phyloP scores from a whole-genome alignment of 2,113 vertebrate species.

The Puntigrus tetrazona region DNA sequence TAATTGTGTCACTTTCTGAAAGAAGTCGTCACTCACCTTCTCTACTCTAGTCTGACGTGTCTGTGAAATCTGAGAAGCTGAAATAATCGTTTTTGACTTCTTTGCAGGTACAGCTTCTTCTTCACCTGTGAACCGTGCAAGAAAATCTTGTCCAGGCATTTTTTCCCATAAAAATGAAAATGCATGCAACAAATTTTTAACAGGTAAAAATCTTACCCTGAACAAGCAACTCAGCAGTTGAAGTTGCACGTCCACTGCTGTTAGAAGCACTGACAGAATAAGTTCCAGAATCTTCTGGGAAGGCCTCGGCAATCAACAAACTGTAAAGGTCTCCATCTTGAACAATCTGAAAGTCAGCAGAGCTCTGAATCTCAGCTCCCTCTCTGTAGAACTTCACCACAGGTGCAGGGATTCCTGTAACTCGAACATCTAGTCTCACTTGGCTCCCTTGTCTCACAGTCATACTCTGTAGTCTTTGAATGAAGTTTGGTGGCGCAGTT shows the following conservation, averaged over 20 bases:
- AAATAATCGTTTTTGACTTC: conserved; percentile 93
- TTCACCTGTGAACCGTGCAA: conserved; percentile 74
- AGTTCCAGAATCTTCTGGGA: conserved; percentile 93
- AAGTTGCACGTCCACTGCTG: conserved; percentile 94
- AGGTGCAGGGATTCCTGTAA: conserved; percentile 96
- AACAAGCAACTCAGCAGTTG: conserved; percentile 92
- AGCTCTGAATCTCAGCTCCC: conserved; percentile 98
- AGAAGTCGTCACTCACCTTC: conserved; percentile 75
- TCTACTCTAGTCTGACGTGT: conserved; percentile 86
- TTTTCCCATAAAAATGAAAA: background rate
- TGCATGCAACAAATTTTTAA: background rate
- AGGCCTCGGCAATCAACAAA: conserved; percentile 89
- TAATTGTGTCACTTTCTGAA: background rate
- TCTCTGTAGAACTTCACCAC: conserved; percentile 97
- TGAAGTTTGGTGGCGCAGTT: conserved; percentile 92
- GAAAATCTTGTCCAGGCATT: background rate
- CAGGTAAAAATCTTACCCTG: conserved; percentile 77
- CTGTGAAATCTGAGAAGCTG: conserved; percentile 91
- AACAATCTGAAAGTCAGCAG: conserved; percentile 92
- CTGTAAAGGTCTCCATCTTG: conserved; percentile 93
- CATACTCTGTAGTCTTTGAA: conserved; percentile 93
- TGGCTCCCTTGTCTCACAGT: conserved; percentile 93
- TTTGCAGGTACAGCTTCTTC: conserved; percentile 93
- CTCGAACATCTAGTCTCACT: conserved; percentile 89
- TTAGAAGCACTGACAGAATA: conserved; percentile 96